phyloP scores from a whole-genome alignment of 2,113 vertebrate species.

The Apodemus sylvaticus region DNA sequence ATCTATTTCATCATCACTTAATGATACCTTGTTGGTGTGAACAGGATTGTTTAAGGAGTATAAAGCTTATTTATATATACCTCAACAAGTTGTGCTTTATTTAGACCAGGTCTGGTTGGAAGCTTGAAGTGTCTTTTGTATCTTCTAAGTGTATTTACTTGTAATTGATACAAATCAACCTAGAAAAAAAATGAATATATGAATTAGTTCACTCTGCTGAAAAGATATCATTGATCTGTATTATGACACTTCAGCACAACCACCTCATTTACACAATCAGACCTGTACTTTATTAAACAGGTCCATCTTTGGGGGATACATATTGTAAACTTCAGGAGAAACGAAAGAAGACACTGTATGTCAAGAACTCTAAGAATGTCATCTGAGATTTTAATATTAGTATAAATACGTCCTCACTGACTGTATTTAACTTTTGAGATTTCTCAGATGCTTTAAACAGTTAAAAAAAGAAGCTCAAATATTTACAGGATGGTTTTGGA shows the following conservation, averaged over 20 bases:
- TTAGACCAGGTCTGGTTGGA: conserved; percentile 91
- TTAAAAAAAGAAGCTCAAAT: not conserved
- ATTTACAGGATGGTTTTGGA: not conserved
- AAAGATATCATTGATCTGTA: not conserved
- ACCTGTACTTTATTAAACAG: conserved; percentile 40
- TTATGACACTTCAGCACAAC: not conserved
- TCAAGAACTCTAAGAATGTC: not conserved
- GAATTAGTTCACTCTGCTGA: conserved; percentile 52
- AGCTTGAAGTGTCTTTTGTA: conserved; percentile 93
- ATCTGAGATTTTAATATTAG: not conserved
- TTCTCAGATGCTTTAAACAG: conserved; percentile 17
- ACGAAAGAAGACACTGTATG: not conserved
- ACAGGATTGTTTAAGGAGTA: conserved; percentile 51
- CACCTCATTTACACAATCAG: conserved; percentile 35
- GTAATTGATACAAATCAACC: conserved; percentile 92
- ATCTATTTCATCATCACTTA: conserved; percentile 54
- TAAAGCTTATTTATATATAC: conserved; percentile 83
- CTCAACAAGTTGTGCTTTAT: conserved; percentile 93
- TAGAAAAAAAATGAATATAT: conserved; percentile 76
- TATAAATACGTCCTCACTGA: not conserved
- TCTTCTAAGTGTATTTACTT: conserved; percentile 91
- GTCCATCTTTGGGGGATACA: conserved; percentile 28
- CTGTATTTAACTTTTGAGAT: conserved; percentile 55
- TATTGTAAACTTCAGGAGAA: not conserved
- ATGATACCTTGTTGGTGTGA: not conserved